Base-by-base conservation (phyloP, 2,888 invertebrate genomes). In the Entomobrya multifasciata region DNA sequence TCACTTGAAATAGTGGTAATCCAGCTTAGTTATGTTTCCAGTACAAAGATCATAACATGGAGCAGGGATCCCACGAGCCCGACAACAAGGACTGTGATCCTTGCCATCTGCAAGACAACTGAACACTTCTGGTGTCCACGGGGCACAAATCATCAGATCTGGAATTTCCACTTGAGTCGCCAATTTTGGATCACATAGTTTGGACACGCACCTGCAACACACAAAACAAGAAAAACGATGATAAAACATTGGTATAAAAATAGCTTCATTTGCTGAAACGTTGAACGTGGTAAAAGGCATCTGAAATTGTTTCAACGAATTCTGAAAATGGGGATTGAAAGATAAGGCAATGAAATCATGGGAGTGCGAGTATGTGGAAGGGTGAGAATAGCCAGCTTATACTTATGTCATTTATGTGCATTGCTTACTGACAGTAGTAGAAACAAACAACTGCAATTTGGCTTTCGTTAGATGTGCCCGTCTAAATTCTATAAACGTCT, bases 71-170 rank as follows among this genome's bases (percentile, higher is more conserved):
- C 96, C 96, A 76, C 96, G 93, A 0, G 95, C 94, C 30, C 94
- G 94, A 92, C 97, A 97, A 93, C 97, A 97, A 0, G 95, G 95
- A 0, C 96, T 95, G 92, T 97, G 97, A 93, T 97, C 96, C 91
- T 88, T 94, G 0, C 95, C 95, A 90, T 96, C 96, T 60, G 96
- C 95, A 86, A 97, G 93, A 91, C 97, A 97, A 11, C 95, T 94
- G 92, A 97, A 96, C 0, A 96, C 96, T 36, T 95, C 95, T 3
- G 95, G 95, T 0, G 96, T 96, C 96, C 96, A 97, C 0, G 97
- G 97, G 0, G 97, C 97, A 92, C 97, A 97, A 57, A 97, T 96
- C 96, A 97, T 96, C 92, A 97, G 93, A 92, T 97, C 96, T 62
- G 96, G 96, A 89, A 96, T 95, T 93, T 95, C 94, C 90, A 94